These are phyloP conservation scores for Adelges cooleyi DNA, from an alignment of 1,140 invertebrate species.

Conservation along the genomic window DNA sequence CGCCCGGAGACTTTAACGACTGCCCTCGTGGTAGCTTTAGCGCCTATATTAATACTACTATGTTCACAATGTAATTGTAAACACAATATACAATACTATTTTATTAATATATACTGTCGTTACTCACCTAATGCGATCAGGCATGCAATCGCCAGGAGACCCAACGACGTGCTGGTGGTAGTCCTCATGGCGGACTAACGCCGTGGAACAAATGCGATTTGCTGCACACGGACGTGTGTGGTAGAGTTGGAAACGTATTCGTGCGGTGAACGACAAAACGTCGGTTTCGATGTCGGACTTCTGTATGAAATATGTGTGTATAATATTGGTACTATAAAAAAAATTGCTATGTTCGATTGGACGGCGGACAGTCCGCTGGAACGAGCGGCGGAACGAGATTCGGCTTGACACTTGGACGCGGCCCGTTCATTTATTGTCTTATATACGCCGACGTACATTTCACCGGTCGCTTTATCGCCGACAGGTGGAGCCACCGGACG, in stretches of 20 bases:
- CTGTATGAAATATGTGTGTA: background rate
- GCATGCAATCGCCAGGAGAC: background rate
- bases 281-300: background rate
- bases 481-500: slow-evolving; percentile 13
- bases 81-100: background rate
- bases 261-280: background rate
- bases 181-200: slow-evolving; percentile 11
- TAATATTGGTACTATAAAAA: background rate
- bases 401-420: background rate
- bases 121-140: slow-evolving; percentile 2
- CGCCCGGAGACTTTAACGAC: background rate
- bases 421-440: slow-evolving; percentile 16
- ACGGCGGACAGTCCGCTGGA: background rate
- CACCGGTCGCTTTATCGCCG: background rate
- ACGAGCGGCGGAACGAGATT: slow-evolving; percentile 7
- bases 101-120: background rate
- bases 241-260: background rate
- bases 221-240: background rate
- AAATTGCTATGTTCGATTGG: background rate
- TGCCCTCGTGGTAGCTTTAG: background rate
- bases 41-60: background rate
- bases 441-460: slow-evolving; percentile 23
- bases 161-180: background rate
- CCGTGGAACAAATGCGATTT: background rate
- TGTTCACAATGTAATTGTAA: background rate